Percentiles rank a stretch among this genome's conserved stretches.
Conservation (phyloP, 2,113 vertebrate genomes). For the Prunella himalayana region DNA sequence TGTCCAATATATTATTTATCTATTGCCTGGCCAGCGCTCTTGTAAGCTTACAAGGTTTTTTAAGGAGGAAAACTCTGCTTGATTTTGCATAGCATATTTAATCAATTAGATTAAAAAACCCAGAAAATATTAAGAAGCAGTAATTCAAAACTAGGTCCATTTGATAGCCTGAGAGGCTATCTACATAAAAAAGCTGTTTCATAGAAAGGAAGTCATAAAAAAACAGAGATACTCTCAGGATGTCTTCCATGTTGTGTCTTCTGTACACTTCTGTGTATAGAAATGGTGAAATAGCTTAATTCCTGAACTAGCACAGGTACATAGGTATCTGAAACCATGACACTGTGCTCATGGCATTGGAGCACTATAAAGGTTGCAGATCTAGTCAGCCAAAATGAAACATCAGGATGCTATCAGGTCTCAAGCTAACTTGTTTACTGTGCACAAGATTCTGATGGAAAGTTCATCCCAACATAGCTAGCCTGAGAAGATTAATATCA, state of each 20-base stretch:
- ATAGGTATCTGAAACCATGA: not conserved
- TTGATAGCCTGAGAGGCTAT: not conserved
- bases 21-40: not conserved
- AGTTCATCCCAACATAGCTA: not conserved
- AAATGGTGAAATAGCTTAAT: not conserved
- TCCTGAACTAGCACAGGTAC: not conserved
- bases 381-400: not conserved
- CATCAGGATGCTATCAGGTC: not conserved
- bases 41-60: not conserved
- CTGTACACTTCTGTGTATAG: not conserved
- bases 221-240: not conserved
- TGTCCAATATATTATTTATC: not conserved
- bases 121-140: not conserved
- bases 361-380: not conserved
- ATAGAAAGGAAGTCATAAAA: not conserved
- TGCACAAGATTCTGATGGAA: not conserved
- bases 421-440: not conserved
- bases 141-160: not conserved
- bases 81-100: not conserved
- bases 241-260: not conserved
- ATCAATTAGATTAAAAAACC: not conserved
- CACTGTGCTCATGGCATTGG: not conserved
- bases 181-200: not conserved
- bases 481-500: not conserved
- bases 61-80: not conserved